Conservation (phyloP, 2,888 invertebrate genomes). For the Chelonus formosanus region DNA sequence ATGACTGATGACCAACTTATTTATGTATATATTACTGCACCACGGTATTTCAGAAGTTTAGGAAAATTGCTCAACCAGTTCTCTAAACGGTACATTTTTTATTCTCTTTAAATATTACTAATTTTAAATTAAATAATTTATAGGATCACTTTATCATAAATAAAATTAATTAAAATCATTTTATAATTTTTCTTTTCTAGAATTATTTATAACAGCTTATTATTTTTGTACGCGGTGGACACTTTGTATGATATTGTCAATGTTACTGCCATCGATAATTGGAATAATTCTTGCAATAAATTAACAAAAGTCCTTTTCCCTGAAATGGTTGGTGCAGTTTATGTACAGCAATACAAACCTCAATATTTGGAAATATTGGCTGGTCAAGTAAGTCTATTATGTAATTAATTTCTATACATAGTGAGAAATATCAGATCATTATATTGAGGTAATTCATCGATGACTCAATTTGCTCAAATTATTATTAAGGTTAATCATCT, state of each 20-base stretch:
- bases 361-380: conserved; percentile 61
- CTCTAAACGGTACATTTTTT: conserved; percentile 54
- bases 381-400: conserved; percentile 57
- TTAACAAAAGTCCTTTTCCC: conserved; percentile 62
- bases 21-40: conserved; percentile 60
- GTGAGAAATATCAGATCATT: neutral
- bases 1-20: conserved; percentile 52
- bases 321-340: conserved; percentile 64
- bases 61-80: conserved; percentile 60
- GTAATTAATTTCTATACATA: conserved; percentile 1
- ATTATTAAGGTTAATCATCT: conserved; percentile 55
- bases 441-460: neutral
- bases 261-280: conserved; percentile 59
- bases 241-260: conserved; percentile 65
- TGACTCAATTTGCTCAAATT: neutral
- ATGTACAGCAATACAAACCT: conserved; percentile 64
- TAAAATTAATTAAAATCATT: too few species aligned
- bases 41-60: conserved; percentile 59
- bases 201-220: conserved; percentile 66
- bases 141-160: too few species aligned
- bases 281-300: conserved; percentile 62
- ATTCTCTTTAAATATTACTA: too few species aligned
- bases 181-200: conserved; percentile 47
- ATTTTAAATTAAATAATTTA: too few species aligned
- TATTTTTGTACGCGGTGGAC: conserved; percentile 66